Conservation (phyloP, 2,113 vertebrate genomes). For the Mus spicilegus region DNA sequence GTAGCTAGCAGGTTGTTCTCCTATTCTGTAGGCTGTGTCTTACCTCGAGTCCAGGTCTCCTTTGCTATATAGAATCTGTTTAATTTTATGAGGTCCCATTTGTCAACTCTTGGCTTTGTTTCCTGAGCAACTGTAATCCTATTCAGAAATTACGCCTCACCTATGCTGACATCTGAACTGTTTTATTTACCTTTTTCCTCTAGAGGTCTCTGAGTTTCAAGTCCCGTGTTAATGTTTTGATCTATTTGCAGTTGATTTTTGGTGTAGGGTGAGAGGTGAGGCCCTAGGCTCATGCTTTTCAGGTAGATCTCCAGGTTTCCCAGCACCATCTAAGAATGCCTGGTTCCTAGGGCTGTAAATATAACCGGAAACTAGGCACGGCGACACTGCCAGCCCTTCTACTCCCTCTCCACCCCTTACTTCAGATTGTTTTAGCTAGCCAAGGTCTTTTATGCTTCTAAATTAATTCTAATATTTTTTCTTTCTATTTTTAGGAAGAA, state of each 20-base stretch:
- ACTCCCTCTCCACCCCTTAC: neutral
- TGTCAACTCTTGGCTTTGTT: neutral
- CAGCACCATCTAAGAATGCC: neutral
- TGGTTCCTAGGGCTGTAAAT: neutral
- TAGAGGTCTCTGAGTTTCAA: neutral
- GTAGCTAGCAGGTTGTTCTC: neutral
- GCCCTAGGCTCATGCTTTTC: neutral
- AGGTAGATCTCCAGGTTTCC: neutral
- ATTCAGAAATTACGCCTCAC: neutral
- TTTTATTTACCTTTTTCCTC: neutral
- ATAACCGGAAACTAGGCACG: neutral
- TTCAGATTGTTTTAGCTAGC: neutral
- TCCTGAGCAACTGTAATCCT: neutral
- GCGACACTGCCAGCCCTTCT: neutral
- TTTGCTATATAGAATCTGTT: neutral
- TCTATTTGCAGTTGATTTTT: neutral
- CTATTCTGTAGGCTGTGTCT: neutral
- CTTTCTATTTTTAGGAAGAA: too few relatives aligned
- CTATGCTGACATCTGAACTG: neutral
- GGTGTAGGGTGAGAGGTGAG: neutral
- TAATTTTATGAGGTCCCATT: neutral
- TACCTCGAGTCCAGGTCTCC: neutral
- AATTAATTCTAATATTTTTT: neutral
- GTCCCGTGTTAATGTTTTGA: neutral
- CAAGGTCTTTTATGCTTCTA: neutral